Conservation (phyloP, 1,140 invertebrate genomes). For the Papilio xuthus region DNA sequence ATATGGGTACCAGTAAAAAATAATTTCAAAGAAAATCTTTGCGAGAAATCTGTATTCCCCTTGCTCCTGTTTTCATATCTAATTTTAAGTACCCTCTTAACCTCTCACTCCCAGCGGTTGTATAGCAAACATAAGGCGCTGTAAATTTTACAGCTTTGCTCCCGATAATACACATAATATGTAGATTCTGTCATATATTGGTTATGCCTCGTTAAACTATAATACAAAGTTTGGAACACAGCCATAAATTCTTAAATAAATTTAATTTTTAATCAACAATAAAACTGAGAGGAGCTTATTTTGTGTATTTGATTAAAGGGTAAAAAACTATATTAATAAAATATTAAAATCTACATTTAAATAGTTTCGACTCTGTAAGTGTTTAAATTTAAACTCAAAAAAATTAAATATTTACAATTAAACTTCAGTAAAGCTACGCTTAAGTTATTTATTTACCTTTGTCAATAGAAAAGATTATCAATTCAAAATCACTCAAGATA, state of each 20-base stretch:
- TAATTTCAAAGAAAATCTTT: background rate
- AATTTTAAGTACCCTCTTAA: constrained; percentile 14
- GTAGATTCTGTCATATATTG: constrained; percentile 3
- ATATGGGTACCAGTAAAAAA: background rate
- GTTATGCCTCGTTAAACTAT: constrained; percentile 1
- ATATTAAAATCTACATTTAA: background rate
- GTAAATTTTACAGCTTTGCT: background rate
- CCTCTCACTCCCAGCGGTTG: background rate
- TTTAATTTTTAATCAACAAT: background rate
- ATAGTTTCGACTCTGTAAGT: too few species aligned
- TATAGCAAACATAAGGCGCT: background rate
- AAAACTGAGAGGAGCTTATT: background rate
- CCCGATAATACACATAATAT: constrained; percentile 6
- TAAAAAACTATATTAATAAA: too few species aligned
- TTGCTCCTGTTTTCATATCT: background rate
- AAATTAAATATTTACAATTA: background rate
- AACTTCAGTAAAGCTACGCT: background rate
- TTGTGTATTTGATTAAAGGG: too few species aligned
- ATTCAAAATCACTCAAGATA: background rate
- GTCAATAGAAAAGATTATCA: constrained; percentile 15
- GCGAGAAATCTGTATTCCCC: background rate
- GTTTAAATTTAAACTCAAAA: background rate
- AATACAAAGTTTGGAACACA: background rate
- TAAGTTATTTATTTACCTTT: background rate
- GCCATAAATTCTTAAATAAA: background rate